phyloP scores from a whole-genome alignment of 2,888 invertebrate genomes.

The Bhutanitis thaidina region DNA sequence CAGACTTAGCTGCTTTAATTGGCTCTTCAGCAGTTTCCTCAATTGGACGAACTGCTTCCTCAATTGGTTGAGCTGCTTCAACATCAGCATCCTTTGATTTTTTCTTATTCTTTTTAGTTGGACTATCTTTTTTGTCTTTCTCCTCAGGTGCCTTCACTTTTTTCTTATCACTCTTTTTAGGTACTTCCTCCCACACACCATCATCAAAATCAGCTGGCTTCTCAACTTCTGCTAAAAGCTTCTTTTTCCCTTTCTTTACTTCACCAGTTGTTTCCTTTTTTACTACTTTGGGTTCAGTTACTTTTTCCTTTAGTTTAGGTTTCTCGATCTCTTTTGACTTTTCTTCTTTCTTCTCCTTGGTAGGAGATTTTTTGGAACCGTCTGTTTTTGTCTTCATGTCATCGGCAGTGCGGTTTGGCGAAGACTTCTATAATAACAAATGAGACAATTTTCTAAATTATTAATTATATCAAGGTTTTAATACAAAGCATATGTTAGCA shows the following conservation, averaged over 20 bases:
- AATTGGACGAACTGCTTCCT: constrained; percentile 45
- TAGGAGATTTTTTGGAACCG: constrained; percentile 76
- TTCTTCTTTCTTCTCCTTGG: constrained; percentile 79
- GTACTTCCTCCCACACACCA: constrained; percentile 86
- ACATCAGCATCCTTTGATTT: constrained; percentile 67
- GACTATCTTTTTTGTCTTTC: constrained; percentile 63
- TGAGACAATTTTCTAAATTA: background rate
- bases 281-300: constrained; percentile 49
- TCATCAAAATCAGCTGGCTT: constrained; percentile 87
- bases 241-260: constrained; percentile 82
- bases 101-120: constrained; percentile 65
- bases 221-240: constrained; percentile 74
- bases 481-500: constrained; percentile 55
- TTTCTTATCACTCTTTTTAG: constrained; percentile 86
- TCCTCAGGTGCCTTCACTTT: constrained; percentile 82
- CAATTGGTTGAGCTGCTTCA: constrained; percentile 46
- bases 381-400: constrained; percentile 81
- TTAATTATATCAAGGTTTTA: background rate
- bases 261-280: constrained; percentile 62
- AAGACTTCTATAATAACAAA: constrained; percentile 73
- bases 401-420: constrained; percentile 81
- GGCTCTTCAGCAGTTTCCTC: constrained; percentile 61
- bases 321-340: constrained; percentile 74
- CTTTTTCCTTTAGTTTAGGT: constrained; percentile 66
- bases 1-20: constrained; percentile 65